These are phyloP conservation scores for Nylanderia fulva DNA, from an alignment of 1,140 invertebrate species.

Conservation along the genomic window DNA sequence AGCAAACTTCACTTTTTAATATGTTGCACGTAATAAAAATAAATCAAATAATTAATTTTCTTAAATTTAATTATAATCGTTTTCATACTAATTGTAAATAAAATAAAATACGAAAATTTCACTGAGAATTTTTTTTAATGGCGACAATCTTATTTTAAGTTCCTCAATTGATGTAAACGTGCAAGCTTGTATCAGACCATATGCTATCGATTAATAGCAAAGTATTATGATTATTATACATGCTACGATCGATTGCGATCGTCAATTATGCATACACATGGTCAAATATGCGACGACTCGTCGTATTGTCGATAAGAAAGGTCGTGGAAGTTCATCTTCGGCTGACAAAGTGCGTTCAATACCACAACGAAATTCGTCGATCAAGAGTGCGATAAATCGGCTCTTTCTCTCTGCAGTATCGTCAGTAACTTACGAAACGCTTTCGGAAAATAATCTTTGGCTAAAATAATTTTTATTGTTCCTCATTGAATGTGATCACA, in stretches of 20 bases:
- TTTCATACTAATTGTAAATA: neutral
- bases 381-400: constrained; percentile 1
- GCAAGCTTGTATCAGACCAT: neutral
- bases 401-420: neutral
- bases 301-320: constrained; percentile 68
- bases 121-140: neutral
- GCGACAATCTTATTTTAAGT: neutral
- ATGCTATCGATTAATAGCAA: neutral
- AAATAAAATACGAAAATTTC: neutral
- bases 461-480: neutral
- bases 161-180: neutral
- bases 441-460: constrained; percentile 19
- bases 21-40: neutral
- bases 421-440: neutral
- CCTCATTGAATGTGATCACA: neutral
- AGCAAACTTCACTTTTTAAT: neutral
- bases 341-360: constrained; percentile 40
- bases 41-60: neutral
- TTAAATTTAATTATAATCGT: neutral
- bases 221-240: constrained; percentile 25
- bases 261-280: constrained; percentile 66
- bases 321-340: constrained; percentile 73
- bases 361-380: constrained; percentile 37
- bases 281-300: constrained; percentile 44
- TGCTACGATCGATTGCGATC: neutral